These are phyloP conservation scores for Eupleurogrammus muticus DNA, from an alignment of 2,797 vertebrate genomes.

Conservation along the genomic window DNA sequence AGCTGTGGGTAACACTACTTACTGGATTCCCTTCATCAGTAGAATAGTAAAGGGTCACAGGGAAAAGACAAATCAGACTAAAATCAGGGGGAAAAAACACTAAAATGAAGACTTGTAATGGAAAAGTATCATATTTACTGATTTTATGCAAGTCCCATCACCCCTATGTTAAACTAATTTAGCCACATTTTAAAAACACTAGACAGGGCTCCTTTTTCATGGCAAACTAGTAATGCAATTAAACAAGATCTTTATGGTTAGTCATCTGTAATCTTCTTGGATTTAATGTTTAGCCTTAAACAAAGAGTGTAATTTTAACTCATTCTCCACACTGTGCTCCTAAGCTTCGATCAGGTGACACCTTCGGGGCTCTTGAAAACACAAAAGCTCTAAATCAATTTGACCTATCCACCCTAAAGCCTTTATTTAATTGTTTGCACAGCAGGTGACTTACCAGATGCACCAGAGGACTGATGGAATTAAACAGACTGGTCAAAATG, in stretches of 20 bases:
- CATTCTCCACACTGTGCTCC: conserved; percentile 24
- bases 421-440: conserved; percentile 60
- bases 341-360: conserved; percentile 47
- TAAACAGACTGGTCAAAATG: conserved; percentile 43
- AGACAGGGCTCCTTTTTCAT: conserved; percentile 1
- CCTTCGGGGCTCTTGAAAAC: conserved; percentile 57
- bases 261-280: background rate
- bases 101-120: conserved; percentile 8
- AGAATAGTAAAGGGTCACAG: conserved; percentile 11
- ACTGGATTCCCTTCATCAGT: conserved; percentile 13
- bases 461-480: conserved; percentile 25
- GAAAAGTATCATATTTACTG: conserved; percentile 17
- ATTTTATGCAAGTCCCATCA: conserved; percentile 6
- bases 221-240: conserved; percentile 1
- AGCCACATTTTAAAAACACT: background rate
- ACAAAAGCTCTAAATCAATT: conserved; percentile 53
- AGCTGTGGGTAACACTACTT: background rate
- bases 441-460: conserved; percentile 52
- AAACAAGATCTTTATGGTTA: background rate
- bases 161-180: background rate
- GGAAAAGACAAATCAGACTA: background rate
- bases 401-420: conserved; percentile 35
- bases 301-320: conserved; percentile 38
- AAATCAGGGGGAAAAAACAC: background rate
- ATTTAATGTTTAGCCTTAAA: conserved; percentile 42